Conservation (phyloP, 2,797 vertebrate species). For the Agapornis canus region DNA sequence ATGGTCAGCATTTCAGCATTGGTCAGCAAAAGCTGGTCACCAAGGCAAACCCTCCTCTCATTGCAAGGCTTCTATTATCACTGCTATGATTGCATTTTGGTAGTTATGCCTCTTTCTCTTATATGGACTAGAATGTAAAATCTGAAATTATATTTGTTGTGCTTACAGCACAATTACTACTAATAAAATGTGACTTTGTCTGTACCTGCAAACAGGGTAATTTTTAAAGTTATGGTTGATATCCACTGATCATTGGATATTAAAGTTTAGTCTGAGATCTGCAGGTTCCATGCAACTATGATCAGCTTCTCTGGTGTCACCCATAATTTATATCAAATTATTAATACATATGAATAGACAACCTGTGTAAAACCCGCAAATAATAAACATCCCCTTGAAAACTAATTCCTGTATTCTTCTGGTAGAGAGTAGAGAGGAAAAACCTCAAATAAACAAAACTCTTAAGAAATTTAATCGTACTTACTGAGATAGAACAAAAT, state of each 20-base stretch:
- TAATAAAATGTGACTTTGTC: neutral
- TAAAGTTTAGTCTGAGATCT: neutral
- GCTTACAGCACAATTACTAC: neutral
- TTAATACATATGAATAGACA: slow-evolving; percentile 24
- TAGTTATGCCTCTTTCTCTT: neutral
- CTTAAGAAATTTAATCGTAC: slow-evolving; percentile 6
- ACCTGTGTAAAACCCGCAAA: slow-evolving; percentile 9
- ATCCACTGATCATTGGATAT: neutral
- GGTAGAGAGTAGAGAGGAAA: neutral
- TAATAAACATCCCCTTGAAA: slow-evolving; percentile 56
- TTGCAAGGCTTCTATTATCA: neutral
- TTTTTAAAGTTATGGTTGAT: neutral
- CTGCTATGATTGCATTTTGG: neutral
- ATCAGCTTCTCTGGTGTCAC: slow-evolving; percentile 2
- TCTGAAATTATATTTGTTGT: neutral
- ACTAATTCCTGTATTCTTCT: neutral
- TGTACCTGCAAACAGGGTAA: neutral
- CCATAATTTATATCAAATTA: slow-evolving; percentile 48
- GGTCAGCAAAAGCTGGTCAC: neutral
- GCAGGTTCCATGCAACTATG: neutral
- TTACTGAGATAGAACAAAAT: neutral
- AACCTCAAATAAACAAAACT: neutral
- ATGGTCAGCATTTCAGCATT: neutral
- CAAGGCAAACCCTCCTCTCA: neutral
- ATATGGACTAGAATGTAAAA: neutral